Base-by-base conservation (phyloP, 2,113 vertebrate genomes). In the Aplodontia rufa region DNA sequence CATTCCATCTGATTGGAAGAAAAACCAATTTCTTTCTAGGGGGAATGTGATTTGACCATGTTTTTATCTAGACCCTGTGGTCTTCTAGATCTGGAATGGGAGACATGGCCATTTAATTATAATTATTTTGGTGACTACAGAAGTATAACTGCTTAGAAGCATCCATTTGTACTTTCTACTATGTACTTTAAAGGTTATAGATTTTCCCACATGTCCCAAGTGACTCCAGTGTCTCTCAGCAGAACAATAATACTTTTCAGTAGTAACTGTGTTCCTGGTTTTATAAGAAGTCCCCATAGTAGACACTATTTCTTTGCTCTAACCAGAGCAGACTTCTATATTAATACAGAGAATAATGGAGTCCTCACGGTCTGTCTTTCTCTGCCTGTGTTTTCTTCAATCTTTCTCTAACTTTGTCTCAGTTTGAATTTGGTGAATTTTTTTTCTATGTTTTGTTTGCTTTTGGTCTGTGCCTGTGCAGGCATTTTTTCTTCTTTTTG, bases 341-440 rank as follows among this genome's bases (percentile, higher is more conserved):
- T 85, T 89, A 94, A 94, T 93, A 87, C 10, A 88, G 76, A 93
- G 87, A 92, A 90, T 92, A 97, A 93, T 82, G 49, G 66, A 87
- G 66, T 90, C 90, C 71, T 94, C 74, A 1, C 83, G 74, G 81
- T n/a, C 78, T 8, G 6, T 97, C 49, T 94, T 68, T 94, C 71
- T 89, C 75, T 84, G 75, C 47, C 64, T 93, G 45, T 90, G 60
- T 83, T 96, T 93, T 68, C 45, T 10, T 94, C 93, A 91, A 66
- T 96, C 91, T 95, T 64, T 86, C 66, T 95, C 64, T 82, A 88
- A 93, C 42, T 89, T 51, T 96, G 19, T 94, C 72, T 90, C 91
- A 89, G 45, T 84, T 90, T 95, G 40, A 90, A 30, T 92, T 13
- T 86, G 42, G 40, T 62, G 74, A 26, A 13, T 0, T 32, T 68